These are phyloP conservation scores for Apodemus agrarius DNA, from an alignment of 2,797 vertebrate species.

Conservation along the genomic window DNA sequence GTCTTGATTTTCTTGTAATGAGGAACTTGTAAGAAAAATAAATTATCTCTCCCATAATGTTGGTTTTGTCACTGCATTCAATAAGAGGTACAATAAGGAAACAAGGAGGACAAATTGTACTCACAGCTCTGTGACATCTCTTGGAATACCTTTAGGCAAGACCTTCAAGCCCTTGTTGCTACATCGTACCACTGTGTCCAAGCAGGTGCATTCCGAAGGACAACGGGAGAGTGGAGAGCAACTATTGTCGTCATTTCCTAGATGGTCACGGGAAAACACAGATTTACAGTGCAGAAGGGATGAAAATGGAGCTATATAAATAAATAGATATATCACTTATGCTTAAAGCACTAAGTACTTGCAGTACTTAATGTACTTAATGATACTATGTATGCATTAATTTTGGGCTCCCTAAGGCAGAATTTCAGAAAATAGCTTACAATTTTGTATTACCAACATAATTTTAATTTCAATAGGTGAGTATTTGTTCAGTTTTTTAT, in stretches of 20 bases:
- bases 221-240: slow-evolving; percentile 96
- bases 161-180: slow-evolving; percentile 96
- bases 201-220: slow-evolving; percentile 95
- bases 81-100: not conserved
- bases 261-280: slow-evolving; percentile 59
- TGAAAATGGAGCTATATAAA: not conserved
- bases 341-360: not conserved
- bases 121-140: slow-evolving; percentile 98
- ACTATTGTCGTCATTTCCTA: slow-evolving; percentile 97
- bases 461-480: not conserved
- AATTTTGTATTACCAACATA: not conserved
- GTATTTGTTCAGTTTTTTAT: not conserved
- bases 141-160: slow-evolving; percentile 96
- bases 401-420: not conserved
- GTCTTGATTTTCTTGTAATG: not conserved
- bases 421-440: slow-evolving; percentile 23
- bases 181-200: slow-evolving; percentile 98
- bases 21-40: not conserved
- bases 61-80: not conserved
- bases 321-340: not conserved
- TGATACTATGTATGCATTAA: not conserved
- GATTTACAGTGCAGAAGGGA: slow-evolving; percentile 23
- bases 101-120: slow-evolving; percentile 79
- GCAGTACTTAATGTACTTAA: no score
- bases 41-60: not conserved